Conservation (phyloP, 2,888 invertebrate species). For the Erpobdella octoculata region DNA sequence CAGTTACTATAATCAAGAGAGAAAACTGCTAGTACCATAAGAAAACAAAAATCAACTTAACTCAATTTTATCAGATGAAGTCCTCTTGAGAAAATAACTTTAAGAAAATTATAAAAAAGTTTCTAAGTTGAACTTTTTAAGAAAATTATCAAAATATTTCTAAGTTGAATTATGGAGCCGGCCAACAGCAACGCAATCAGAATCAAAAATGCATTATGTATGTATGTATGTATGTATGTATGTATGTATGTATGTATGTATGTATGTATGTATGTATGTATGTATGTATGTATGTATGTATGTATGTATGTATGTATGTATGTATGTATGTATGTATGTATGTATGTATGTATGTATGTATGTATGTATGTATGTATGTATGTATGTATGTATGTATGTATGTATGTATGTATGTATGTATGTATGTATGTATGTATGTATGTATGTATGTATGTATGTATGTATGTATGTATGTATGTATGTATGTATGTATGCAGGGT, state of each 20-base stretch:
- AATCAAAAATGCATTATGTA: no score
- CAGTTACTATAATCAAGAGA: no score
- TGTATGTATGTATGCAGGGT: slow-evolving; percentile 18
- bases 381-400: slow-evolving; percentile 29
- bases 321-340: slow-evolving; percentile 2
- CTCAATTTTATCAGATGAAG: no score
- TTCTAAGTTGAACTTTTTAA: no score
- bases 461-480: slow-evolving; percentile 26
- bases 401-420: slow-evolving; percentile 26
- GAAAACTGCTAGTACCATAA: no score
- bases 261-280: slow-evolving; percentile 6
- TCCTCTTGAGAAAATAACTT: no score
- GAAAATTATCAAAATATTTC: no score
- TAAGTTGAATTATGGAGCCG: no score
- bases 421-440: slow-evolving; percentile 24
- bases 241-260: slow-evolving; percentile 2
- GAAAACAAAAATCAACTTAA: no score
- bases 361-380: slow-evolving; percentile 24
- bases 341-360: slow-evolving; percentile 1
- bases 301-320: slow-evolving; percentile 1
- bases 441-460: slow-evolving; percentile 26
- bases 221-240: slow-evolving; percentile 1
- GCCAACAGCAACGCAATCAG: no score
- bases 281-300: neutral
- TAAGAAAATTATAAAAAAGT: no score